phyloP scores from a whole-genome alignment of 2,797 vertebrate genomes.

The Syncerus caffer region DNA sequence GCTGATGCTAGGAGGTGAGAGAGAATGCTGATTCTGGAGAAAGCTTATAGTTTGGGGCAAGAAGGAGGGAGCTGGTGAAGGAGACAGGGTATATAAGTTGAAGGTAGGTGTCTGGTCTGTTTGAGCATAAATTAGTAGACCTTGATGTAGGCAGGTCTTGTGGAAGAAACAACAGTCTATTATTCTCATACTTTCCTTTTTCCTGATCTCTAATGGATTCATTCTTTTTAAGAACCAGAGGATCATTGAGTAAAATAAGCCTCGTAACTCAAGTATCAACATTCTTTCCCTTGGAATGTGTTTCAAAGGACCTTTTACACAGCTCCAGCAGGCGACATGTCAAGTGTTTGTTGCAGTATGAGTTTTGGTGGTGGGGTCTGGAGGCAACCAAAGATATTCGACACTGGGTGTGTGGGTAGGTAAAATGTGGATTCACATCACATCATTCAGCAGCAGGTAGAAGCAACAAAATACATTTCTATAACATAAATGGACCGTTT shows the following conservation, averaged over 20 bases:
- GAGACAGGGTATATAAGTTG: neutral
- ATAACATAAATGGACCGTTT: neutral
- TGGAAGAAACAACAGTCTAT: neutral
- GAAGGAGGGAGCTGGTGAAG: neutral
- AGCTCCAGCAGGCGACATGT: neutral
- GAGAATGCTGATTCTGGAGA: neutral
- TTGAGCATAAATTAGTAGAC: neutral
- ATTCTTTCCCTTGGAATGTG: conserved; percentile 1
- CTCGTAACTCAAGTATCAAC: neutral
- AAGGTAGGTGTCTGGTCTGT: neutral
- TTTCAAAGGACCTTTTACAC: neutral
- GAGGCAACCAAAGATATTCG: neutral
- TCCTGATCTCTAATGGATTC: neutral
- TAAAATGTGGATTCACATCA: neutral
- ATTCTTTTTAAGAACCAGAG: conserved; percentile 30
- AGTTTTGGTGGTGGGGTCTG: neutral
- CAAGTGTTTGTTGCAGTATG: neutral
- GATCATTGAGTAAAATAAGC: conserved; percentile 17
- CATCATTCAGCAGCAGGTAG: neutral
- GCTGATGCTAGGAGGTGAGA: neutral
- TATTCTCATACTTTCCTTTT: conserved; percentile 4
- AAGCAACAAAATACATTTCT: neutral
- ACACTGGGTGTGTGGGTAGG: neutral
- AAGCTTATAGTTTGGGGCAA: neutral
- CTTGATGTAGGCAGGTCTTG: neutral